These are phyloP conservation scores for Ormia ochracea DNA, from an alignment of 2,888 invertebrate genomes.

Conservation along the genomic window DNA sequence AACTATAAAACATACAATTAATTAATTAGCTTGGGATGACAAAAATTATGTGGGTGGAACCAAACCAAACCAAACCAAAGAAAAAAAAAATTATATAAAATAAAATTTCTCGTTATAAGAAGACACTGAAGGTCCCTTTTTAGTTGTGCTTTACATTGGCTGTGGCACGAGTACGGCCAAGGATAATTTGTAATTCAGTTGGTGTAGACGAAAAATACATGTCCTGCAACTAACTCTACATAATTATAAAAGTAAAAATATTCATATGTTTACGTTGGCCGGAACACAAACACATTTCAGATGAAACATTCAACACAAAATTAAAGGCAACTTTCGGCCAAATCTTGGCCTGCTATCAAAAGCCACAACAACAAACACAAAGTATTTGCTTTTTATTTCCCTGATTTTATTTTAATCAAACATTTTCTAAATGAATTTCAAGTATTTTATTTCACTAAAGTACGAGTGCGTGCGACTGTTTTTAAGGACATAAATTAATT, in stretches of 20 bases:
- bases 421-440: neutral
- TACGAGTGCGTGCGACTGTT: conserved; percentile 33
- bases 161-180: conserved; percentile 22
- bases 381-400: neutral
- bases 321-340: conserved; percentile 46
- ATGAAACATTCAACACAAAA: conserved; percentile 35
- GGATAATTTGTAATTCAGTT: conserved; percentile 56
- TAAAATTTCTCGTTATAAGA: too few species aligned
- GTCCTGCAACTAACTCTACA: conserved; percentile 39
- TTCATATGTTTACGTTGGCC: conserved; percentile 48
- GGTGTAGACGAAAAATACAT: conserved; percentile 54
- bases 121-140: conserved; percentile 21
- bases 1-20: conserved; percentile 70
- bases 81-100: conserved; percentile 35
- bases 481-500: conserved; percentile 57
- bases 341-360: conserved; percentile 53
- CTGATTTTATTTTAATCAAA: neutral
- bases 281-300: conserved; percentile 8
- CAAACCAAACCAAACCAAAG: neutral
- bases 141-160: neutral
- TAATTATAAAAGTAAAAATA: conserved; percentile 54
- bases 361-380: conserved; percentile 36
- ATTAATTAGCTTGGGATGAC: conserved; percentile 74
- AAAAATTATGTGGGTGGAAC: conserved; percentile 72
- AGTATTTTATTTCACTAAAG: neutral